phyloP scores from a whole-genome alignment of 2,888 invertebrate genomes.

The Harpalus rufipes region DNA sequence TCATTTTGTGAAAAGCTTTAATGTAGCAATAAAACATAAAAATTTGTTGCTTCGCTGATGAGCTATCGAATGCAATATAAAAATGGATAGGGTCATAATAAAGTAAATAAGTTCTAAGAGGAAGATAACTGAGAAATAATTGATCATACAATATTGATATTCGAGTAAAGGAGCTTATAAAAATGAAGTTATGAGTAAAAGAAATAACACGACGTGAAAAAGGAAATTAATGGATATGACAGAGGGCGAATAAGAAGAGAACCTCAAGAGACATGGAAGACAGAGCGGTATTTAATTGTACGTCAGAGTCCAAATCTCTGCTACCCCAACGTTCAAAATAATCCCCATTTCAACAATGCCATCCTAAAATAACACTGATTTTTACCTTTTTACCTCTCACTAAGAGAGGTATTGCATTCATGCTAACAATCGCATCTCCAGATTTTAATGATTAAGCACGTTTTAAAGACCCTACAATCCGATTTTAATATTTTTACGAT shows the following conservation, averaged over 20 bases:
- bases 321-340: background rate
- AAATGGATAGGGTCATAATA: constrained; percentile 13
- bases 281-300: constrained; percentile 29
- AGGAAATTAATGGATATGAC: constrained; percentile 48
- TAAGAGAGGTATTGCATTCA: too few species aligned
- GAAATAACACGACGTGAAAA: constrained; percentile 40
- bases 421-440: too few species aligned
- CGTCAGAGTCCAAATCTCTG: constrained; percentile 6
- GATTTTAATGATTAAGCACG: too few species aligned
- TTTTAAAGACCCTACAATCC: too few species aligned
- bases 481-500: too few species aligned
- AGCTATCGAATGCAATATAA: constrained; percentile 41
- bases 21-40: constrained; percentile 23
- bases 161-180: constrained; percentile 49
- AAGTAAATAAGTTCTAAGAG: constrained; percentile 47
- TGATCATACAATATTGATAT: constrained; percentile 45
- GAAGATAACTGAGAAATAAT: constrained; percentile 44
- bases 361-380: background rate
- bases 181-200: constrained; percentile 45
- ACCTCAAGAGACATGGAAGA: constrained; percentile 22
- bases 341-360: too few species aligned
- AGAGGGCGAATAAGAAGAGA: constrained; percentile 21
- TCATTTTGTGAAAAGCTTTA: background rate
- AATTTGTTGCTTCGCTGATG: constrained; percentile 9
- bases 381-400: background rate